These are phyloP conservation scores for Adoxophyes honmai DNA, from an alignment of 1,140 invertebrate species.

Conservation along the genomic window DNA sequence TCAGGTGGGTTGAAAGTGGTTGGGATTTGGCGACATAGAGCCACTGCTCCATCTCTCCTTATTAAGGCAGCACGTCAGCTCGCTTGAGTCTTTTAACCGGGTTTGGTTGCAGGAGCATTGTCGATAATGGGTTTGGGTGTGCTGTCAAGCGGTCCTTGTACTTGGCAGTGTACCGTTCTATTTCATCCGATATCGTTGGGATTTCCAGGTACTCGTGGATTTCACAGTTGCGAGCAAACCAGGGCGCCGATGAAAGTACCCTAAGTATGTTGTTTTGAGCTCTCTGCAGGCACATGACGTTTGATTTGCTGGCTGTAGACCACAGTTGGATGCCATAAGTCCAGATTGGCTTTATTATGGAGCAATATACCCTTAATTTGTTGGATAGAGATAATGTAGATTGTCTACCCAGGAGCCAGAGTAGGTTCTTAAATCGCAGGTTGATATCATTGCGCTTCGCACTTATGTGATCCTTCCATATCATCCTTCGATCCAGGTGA, in stretches of 20 bases:
- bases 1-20: neutral
- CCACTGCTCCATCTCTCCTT: neutral
- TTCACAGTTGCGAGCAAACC: neutral
- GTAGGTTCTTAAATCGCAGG: neutral
- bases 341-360: neutral
- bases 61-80: neutral
- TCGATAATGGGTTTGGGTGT: neutral
- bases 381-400: neutral
- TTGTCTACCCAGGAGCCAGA: slow-evolving; percentile 4
- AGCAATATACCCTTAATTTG: slow-evolving; percentile 9
- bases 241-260: neutral
- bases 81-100: neutral
- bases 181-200: neutral
- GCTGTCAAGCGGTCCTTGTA: neutral
- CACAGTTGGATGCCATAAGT: neutral
- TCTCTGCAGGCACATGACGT: neutral
- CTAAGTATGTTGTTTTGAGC: slow-evolving; percentile 9
- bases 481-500: slow-evolving; percentile 2
- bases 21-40: neutral
- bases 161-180: neutral
- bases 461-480: slow-evolving; percentile 3
- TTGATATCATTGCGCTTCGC: neutral
- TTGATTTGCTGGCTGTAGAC: slow-evolving; percentile 1
- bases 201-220: neutral
- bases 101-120: neutral